phyloP scores from a whole-genome alignment of 2,113 vertebrate species.

The Gobio gobio region DNA sequence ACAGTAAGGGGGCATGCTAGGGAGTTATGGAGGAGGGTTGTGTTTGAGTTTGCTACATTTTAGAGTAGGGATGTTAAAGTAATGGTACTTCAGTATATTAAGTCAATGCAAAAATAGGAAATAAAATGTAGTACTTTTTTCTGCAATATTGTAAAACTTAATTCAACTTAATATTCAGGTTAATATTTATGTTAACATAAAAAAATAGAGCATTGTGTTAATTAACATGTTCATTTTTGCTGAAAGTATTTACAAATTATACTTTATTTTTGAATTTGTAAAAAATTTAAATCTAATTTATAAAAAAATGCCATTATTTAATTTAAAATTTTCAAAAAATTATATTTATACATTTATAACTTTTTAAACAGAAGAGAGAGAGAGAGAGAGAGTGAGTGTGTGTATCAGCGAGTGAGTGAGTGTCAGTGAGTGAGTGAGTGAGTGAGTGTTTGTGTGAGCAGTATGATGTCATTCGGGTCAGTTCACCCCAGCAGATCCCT shows the following conservation, averaged over 20 bases:
- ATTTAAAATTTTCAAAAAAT: too few relatives aligned
- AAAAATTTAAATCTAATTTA: neutral
- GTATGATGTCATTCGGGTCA: conserved; percentile 67
- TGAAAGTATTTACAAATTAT: neutral
- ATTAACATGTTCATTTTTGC: neutral
- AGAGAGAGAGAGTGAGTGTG: neutral
- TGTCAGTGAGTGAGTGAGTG: neutral
- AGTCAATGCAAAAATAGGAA: neutral
- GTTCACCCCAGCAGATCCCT: conserved; percentile 35
- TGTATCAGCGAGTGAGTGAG: neutral
- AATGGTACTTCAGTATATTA: neutral
- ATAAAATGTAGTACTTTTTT: neutral
- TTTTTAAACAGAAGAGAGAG: too few relatives aligned
- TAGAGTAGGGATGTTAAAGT: neutral
- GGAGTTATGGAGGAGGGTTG: neutral
- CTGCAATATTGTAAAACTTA: neutral
- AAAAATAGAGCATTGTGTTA: neutral
- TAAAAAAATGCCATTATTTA: neutral
- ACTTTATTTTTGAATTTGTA: neutral
- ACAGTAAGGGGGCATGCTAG: neutral
- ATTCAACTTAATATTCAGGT: neutral
- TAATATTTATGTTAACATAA: neutral
- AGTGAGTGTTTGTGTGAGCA: neutral
- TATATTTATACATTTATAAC: too few relatives aligned
- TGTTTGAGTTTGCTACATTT: neutral